phyloP scores from a whole-genome alignment of 2,797 vertebrate species.

The Sebastes nivosus region DNA sequence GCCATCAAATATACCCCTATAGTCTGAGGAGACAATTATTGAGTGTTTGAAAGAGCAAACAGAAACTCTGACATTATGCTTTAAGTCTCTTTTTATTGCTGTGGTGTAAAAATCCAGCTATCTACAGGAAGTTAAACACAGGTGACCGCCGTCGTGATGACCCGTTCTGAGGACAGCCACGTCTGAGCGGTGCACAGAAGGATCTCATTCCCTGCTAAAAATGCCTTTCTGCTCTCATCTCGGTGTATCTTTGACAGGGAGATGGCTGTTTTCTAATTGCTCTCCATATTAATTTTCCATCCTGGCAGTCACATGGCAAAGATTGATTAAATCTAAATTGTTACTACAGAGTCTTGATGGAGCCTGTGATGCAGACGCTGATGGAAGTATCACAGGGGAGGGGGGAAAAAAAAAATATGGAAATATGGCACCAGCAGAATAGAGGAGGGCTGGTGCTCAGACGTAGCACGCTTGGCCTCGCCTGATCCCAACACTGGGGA shows the following conservation, averaged over 20 bases:
- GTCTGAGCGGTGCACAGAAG: slow-evolving; percentile 18
- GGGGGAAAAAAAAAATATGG: background rate
- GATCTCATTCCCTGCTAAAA: slow-evolving; percentile 40
- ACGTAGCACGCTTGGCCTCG: slow-evolving; percentile 34
- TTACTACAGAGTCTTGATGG: slow-evolving; percentile 71
- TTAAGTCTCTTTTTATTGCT: slow-evolving; percentile 32
- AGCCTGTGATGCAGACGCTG: slow-evolving; percentile 66
- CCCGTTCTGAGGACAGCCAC: slow-evolving; percentile 27
- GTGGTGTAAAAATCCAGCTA: slow-evolving; percentile 8
- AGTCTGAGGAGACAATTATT: slow-evolving; percentile 30
- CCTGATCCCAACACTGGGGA: slow-evolving; percentile 49
- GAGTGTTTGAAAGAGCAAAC: slow-evolving; percentile 31
- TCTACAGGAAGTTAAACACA: slow-evolving; percentile 34
- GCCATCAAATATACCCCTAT: slow-evolving; percentile 9
- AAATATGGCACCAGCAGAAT: slow-evolving; percentile 31
- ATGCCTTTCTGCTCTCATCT: slow-evolving; percentile 52
- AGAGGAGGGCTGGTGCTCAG: slow-evolving; percentile 16
- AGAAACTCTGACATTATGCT: slow-evolving; percentile 22
- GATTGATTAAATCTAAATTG: slow-evolving; percentile 82
- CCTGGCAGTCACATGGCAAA: slow-evolving; percentile 78
- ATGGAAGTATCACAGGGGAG: slow-evolving; percentile 48
- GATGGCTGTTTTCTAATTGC: slow-evolving; percentile 77
- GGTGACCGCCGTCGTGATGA: slow-evolving; percentile 23
- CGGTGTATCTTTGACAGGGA: slow-evolving; percentile 62
- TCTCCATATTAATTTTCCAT: slow-evolving; percentile 78